Evolutionary conservation across 2,888 invertebrate species (phyloP).

Genomic region (Nipponacmea schrenckii): DNA sequence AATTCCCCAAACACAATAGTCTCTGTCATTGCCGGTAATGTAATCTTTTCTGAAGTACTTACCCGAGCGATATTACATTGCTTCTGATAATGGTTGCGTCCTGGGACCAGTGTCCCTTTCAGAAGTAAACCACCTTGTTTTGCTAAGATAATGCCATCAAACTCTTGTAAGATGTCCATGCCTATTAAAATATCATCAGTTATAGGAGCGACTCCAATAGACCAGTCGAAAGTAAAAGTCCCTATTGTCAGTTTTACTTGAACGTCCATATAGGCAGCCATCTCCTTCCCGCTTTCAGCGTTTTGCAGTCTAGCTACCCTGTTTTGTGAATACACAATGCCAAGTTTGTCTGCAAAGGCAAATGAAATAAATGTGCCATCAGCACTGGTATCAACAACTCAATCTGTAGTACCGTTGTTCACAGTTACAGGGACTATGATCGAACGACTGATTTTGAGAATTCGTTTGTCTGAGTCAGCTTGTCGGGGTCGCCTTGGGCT

Average conservation of each 20-base stretch:
- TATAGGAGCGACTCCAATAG: neutral
- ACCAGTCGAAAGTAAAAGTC: neutral
- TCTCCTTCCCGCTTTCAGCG: neutral
- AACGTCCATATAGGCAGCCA: neutral
- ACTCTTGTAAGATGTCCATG: neutral
- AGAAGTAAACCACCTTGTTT: neutral
- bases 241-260: neutral
- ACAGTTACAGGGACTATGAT: neutral
- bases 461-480: neutral
- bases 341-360: neutral
- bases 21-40: neutral
- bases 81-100: neutral
- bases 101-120: neutral
- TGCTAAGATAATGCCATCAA: neutral
- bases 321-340: neutral
- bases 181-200: neutral
- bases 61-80: neutral
- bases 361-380: neutral
- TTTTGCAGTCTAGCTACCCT: neutral
- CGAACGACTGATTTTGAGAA: neutral
- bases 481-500: neutral
- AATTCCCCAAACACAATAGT: neutral
- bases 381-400: neutral
- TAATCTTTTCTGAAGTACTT: neutral
- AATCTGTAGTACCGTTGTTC: neutral